Evolutionary conservation across 2,888 invertebrate genomes (phyloP).

Genomic region (Taphrorychus bicolor): DNA sequence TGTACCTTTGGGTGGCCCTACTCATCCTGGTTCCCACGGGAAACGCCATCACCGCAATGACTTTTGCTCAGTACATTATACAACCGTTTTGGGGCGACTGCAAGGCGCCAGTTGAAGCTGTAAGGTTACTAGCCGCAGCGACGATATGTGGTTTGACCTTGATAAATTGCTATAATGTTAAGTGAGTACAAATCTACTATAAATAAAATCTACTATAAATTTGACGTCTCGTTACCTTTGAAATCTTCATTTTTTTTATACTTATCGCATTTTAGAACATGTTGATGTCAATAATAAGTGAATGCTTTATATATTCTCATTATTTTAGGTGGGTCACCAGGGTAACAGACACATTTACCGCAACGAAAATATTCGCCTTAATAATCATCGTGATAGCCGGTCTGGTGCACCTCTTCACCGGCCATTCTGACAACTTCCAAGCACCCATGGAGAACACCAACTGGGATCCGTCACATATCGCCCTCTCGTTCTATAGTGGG

Average conservation of each 20-base stretch:
- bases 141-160: conserved; percentile 77
- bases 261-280: too few relatives aligned
- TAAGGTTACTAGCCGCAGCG: conserved; percentile 77
- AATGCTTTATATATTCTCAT: not conserved
- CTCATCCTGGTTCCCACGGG: conserved; percentile 87
- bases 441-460: conserved; percentile 80
- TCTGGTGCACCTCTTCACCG: conserved; percentile 74
- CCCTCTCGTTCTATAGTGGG: conserved; percentile 89
- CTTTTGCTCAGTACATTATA: conserved; percentile 93
- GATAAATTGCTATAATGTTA: conserved; percentile 95
- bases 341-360: conserved; percentile 92
- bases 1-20: conserved; percentile 95
- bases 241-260: too few relatives aligned
- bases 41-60: conserved; percentile 95
- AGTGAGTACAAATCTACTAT: too few relatives aligned
- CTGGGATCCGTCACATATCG: conserved; percentile 81
- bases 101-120: conserved; percentile 80
- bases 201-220: too few relatives aligned
- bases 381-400: conserved; percentile 85
- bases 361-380: conserved; percentile 87
- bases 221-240: too few relatives aligned
- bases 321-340: conserved; percentile 78
- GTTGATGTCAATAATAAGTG: too few relatives aligned
- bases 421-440: conserved; percentile 77
- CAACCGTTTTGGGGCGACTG: conserved; percentile 87